Evolutionary conservation across 37 sponge, comb jelly and placozoan species (phyloP).

Genomic region (Aplysina aerophoba): DNA sequence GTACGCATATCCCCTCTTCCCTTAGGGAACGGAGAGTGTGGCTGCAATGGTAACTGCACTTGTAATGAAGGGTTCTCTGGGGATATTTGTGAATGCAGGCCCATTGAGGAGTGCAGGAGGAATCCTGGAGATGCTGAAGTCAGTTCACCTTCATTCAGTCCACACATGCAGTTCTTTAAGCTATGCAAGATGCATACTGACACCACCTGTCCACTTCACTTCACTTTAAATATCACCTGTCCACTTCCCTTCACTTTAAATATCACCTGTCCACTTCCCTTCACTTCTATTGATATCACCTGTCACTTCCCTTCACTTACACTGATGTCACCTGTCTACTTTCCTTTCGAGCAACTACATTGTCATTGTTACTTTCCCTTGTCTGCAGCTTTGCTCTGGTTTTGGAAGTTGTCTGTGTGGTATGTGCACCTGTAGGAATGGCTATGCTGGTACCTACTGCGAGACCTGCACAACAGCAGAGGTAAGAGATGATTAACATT

Average conservation of each 20-base stretch:
- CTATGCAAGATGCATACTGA: too few relatives aligned
- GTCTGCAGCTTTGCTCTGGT: background rate
- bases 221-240: too few relatives aligned
- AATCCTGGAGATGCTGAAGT: background rate
- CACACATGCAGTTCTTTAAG: background rate
- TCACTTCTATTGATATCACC: too few relatives aligned
- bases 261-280: too few relatives aligned
- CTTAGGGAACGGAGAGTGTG: conserved; percentile 39
- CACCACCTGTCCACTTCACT: too few relatives aligned
- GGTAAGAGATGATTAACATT: background rate
- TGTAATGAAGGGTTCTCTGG: conserved; percentile 18
- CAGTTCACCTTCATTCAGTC: background rate
- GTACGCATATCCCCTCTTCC: too few relatives aligned
- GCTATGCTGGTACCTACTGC: conserved; percentile 36
- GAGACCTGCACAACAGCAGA: conserved; percentile 23
- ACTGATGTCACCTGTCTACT: too few relatives aligned
- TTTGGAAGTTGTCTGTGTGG: conserved; percentile 51
- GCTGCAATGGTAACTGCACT: conserved; percentile 28
- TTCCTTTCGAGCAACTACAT: too few relatives aligned
- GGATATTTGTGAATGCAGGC: conserved; percentile 44
- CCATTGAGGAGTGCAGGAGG: conserved; percentile 22
- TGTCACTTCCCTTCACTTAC: too few relatives aligned
- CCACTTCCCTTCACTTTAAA: too few relatives aligned
- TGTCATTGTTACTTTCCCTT: too few relatives aligned
- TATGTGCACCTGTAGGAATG: conserved; percentile 29